These are phyloP conservation scores for Corythornis leucogaster DNA, from an alignment of 2,797 vertebrate genomes.

Conservation along the genomic window DNA sequence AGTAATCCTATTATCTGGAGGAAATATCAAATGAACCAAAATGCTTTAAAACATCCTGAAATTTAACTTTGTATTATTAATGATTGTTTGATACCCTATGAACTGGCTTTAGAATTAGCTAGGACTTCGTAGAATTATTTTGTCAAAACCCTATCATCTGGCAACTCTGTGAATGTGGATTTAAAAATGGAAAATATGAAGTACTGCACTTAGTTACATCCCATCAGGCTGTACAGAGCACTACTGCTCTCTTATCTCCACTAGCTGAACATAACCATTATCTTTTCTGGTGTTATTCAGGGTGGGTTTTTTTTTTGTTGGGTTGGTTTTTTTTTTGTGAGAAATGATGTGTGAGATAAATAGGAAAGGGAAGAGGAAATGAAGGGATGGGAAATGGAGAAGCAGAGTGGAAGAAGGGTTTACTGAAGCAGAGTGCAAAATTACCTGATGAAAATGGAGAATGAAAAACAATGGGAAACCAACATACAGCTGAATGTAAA, in stretches of 20 bases:
- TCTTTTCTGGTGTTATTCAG: not conserved
- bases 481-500: slow-evolving; percentile 6
- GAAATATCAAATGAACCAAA: not conserved
- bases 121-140: not conserved
- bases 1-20: not conserved
- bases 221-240: not conserved
- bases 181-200: slow-evolving; percentile 54
- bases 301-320: not conserved
- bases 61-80: not conserved
- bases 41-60: not conserved
- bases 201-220: slow-evolving; percentile 4
- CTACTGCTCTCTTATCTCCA: slow-evolving; percentile 31
- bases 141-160: not conserved
- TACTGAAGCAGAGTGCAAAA: not conserved
- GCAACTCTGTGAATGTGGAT: not conserved
- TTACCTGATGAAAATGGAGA: slow-evolving; percentile 2
- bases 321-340: not conserved
- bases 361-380: slow-evolving; percentile 29
- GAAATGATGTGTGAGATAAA: slow-evolving; percentile 18
- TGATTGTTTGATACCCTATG: not conserved
- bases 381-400: not conserved
- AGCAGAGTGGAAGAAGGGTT: not conserved
- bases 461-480: not conserved
- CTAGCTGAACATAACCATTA: slow-evolving; percentile 18
- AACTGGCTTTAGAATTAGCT: not conserved